Base-by-base conservation (phyloP, 2,888 invertebrate genomes). In the Leucoptera coffeella region DNA sequence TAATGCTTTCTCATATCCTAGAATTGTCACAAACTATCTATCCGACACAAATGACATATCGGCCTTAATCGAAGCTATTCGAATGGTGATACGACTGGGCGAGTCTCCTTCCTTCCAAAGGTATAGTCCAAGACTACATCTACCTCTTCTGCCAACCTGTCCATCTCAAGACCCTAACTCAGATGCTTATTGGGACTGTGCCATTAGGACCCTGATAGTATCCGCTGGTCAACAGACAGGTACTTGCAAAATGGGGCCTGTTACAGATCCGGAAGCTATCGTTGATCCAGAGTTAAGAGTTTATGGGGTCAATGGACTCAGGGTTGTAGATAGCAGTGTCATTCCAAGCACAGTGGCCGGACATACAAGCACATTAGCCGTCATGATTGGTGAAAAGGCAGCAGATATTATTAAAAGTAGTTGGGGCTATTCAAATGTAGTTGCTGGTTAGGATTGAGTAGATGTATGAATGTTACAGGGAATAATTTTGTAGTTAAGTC, bases 11-110 rank as follows among this genome's bases (percentile, higher is more conserved):
- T 78, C 83, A 2, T 77, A 80, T 41, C 90, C 93, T 0, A 71
- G 80, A 31, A 73, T 93, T 30, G 79, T 85, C 39, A 82, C 87
- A 0, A 86, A 91, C 39, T 92, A 90, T 45, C 76, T 90, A 30
- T 71, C 75, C 1, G 77, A 87, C 42, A 74, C 76, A 9, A 64
- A 73, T 29, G 74, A 88, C 38, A 47, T 80, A 23, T 61, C 65
- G 10, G 75, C 77, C 0, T 35, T 81, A 11, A 52, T 78, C 14
- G 73, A 73, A 29, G 80, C 77, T 12, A 64, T 82, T 4, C 80
- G 78, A 42, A 74, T 75, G 31, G 50, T 76, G 0, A 73, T 81
- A 23, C 58, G 71, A 28, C 49, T 85, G 4, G 65, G 74, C 1
- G 43, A 75, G 35, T 78, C 79, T 2, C 62, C 72, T 2, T 59